Conservation (phyloP, 2,113 vertebrate genomes). For the Saguinus imperator region DNA sequence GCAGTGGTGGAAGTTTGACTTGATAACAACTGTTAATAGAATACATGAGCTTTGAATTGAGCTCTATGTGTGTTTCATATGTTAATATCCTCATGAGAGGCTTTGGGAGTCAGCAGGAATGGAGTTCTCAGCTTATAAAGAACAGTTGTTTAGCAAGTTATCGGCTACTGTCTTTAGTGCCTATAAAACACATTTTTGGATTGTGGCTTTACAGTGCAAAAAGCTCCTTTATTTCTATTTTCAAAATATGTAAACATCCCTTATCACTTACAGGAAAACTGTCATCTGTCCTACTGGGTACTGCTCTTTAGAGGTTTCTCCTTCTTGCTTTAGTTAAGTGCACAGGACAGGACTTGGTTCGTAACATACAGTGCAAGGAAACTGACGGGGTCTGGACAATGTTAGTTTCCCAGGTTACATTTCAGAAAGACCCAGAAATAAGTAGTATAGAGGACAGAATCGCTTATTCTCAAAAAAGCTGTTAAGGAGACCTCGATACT, state of each 20-base stretch:
- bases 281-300: not conserved
- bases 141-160: not conserved
- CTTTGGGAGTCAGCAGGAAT: not conserved
- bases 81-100: not conserved
- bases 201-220: not conserved
- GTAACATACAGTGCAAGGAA: not conserved
- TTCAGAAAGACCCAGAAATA: not conserved
- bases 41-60: not conserved
- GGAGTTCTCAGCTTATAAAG: not conserved
- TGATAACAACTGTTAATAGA: not conserved
- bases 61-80: not conserved
- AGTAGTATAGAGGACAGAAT: not conserved
- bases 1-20: not conserved
- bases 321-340: not conserved
- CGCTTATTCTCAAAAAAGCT: not conserved
- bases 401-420: not conserved
- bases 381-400: rapidly evolving
- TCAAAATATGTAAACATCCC: not conserved
- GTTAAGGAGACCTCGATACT: not conserved
- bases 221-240: not conserved
- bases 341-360: not conserved
- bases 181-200: not conserved
- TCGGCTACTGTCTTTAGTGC: not conserved
- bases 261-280: not conserved
- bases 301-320: not conserved